Evolutionary conservation across 2,888 invertebrate species (phyloP), one percentile per base, ranked within the genome.

Genomic region (Crematogaster levior): DNA sequence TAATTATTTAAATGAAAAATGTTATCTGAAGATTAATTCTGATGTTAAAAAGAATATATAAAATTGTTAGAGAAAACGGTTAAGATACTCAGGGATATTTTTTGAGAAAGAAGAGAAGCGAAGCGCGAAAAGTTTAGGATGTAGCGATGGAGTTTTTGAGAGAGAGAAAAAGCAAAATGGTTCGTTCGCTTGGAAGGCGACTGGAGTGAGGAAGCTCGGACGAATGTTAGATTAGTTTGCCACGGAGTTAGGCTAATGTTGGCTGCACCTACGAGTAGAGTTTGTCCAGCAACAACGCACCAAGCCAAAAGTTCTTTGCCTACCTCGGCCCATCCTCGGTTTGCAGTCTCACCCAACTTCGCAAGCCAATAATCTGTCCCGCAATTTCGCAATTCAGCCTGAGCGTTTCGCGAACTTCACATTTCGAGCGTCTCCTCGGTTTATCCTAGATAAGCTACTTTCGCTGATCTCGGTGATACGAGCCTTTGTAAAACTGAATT

Each of bases 151-250:
- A 82, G 84, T 86, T 73, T 81, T 61, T 88, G 56, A 53, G 66
- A 24, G 63, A 83, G 82, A 68, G 75, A 72, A 79, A 79, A 79
- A 68, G 56, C 43, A 56, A 53, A 79, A 68, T 79, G 56, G 77
- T 30, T 79, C 34, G 18, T 24, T 58, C 46, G 73, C 43, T 61
- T 43, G 34, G 68, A 66, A 77, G 40, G 68, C 34, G 65, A 65
- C 53, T 75, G 68, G 43, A 79, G 84, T 46, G 82, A 68, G 86
- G 84, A 88, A 91, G 90, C 90, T 91, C 89, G 88, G 90, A 92
- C 91, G 91, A 92, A 92, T 93, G 93, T 93, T 93, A 92, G 92
- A 93, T 93, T 93, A 93, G 93, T 93, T 93, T 90, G 92, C 89
- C 88, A 86, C 91, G 86, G 92, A 93, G 93, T 93, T 93, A 91